Conservation (phyloP, 2,113 vertebrate species). For the Mus pahari region DNA sequence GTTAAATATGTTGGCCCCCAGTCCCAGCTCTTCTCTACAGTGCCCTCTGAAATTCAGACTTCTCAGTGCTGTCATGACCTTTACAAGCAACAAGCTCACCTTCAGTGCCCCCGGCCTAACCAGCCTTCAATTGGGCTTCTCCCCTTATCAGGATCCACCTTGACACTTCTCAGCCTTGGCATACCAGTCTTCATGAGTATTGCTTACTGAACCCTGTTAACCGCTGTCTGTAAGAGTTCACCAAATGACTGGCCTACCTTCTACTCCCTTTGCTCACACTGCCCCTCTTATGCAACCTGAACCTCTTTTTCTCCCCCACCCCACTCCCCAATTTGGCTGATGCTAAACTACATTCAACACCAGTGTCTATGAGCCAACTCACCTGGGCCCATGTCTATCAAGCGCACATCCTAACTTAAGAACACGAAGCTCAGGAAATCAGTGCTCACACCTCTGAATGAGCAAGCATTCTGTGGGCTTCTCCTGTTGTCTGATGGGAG, state of each 20-base stretch:
- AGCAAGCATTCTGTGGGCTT: background rate
- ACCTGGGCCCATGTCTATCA: background rate
- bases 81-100: no score
- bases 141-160: background rate
- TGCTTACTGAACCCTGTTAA: background rate
- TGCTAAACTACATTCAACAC: background rate
- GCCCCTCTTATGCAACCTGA: background rate
- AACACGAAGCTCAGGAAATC: background rate
- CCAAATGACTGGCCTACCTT: background rate
- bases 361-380: background rate
- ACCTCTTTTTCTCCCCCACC: background rate
- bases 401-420: background rate
- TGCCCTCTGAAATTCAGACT: accelerated
- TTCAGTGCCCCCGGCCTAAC: background rate
- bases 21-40: accelerated
- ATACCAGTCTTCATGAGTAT: background rate
- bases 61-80: background rate
- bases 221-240: accelerated
- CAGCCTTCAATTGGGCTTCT: accelerated
- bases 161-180: background rate
- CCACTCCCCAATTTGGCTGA: no score
- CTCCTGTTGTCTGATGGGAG: background rate
- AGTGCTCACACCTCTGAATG: background rate
- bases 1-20: accelerated
- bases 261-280: background rate